Percentiles rank a stretch among this genome's conserved stretches.
Evolutionary conservation across 92 coral and sea anemone species (phyloP).

Genomic region (Actinernus sp.): DNA sequence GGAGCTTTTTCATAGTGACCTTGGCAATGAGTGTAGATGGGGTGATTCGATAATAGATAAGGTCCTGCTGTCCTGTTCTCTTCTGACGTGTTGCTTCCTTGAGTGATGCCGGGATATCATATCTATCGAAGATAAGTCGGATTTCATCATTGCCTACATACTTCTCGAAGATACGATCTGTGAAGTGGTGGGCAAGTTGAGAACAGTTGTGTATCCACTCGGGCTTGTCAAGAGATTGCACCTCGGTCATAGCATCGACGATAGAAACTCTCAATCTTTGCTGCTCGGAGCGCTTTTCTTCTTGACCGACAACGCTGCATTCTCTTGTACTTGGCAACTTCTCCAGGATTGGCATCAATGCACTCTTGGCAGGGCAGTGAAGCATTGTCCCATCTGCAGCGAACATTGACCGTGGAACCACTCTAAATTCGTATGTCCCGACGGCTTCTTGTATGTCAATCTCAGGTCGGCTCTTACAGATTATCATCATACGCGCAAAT

Average conservation of each 20-base stretch:
- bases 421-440: constrained; percentile 30
- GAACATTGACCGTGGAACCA: constrained; percentile 29
- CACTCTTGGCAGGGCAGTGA: constrained; percentile 19
- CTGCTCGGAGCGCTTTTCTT: not conserved
- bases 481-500: constrained; percentile 32
- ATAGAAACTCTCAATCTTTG: constrained; percentile 14
- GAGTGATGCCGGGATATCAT: no score
- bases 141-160: constrained; percentile 3
- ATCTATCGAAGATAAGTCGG: no score
- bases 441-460: constrained; percentile 39
- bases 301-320: not conserved
- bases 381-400: constrained; percentile 36
- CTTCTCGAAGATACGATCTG: constrained; percentile 6
- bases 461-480: constrained; percentile 7
- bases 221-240: constrained; percentile 58
- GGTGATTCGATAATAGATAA: no score
- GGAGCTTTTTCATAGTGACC: no score
- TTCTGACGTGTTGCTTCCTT: no score
- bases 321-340: not conserved
- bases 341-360: constrained; percentile 17
- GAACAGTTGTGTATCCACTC: constrained; percentile 32
- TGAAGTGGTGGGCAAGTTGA: constrained; percentile 50
- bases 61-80: no score
- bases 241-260: constrained; percentile 63
- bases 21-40: no score